phyloP scores from a whole-genome alignment of 2,797 vertebrate species.

The Xenops minutus region DNA sequence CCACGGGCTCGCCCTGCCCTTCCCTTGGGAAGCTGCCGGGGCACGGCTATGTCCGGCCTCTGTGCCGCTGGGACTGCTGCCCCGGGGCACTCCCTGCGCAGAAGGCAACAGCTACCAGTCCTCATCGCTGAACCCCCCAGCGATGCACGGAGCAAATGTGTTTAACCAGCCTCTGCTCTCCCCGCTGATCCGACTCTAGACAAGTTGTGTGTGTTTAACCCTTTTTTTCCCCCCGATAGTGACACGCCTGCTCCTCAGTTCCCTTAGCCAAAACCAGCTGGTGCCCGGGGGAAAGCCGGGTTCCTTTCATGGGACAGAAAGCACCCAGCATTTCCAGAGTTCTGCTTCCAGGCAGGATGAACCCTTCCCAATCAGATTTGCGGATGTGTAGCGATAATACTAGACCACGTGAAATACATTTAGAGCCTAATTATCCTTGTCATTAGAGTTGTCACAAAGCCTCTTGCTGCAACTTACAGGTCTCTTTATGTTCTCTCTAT shows the following conservation, averaged over 20 bases:
- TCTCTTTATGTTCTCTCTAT: background rate
- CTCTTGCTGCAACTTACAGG: background rate
- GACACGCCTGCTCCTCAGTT: background rate
- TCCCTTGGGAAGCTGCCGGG: too few relatives aligned
- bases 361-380: background rate
- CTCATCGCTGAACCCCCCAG: background rate
- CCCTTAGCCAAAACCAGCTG: background rate
- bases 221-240: background rate
- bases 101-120: rapidly evolving
- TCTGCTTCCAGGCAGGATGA: background rate
- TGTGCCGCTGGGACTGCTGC: rapidly evolving
- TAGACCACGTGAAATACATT: background rate
- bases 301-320: background rate
- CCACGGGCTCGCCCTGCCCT: background rate
- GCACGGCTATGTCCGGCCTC: too few relatives aligned
- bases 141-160: rapidly evolving
- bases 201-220: rapidly evolving
- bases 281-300: rapidly evolving
- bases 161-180: background rate
- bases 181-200: rapidly evolving
- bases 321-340: background rate
- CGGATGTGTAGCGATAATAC: background rate
- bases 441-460: background rate
- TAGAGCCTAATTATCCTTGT: background rate
- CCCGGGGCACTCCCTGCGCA: rapidly evolving